Evolutionary conservation across 2,888 invertebrate species (phyloP), one percentile per base, ranked within the genome.

Genomic region (Drosophila colorata): DNA sequence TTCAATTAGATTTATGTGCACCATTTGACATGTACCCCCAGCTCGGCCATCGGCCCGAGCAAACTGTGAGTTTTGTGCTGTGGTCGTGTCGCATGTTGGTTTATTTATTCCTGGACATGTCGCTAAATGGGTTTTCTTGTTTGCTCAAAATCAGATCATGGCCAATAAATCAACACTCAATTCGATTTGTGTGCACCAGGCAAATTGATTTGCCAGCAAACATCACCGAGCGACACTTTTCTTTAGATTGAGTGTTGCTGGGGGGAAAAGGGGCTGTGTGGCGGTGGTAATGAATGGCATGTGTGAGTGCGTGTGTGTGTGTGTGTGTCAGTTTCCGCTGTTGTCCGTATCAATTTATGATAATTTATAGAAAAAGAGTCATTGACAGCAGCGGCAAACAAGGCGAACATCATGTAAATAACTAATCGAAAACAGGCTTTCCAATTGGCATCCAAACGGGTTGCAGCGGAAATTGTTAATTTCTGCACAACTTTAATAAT

Each of bases 61-160:
- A 9, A n/a, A n/a, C 6, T 5, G 33, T 5, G 14, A 8, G 38
- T 38, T 35, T 46, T 52, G 47, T 49, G 47, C 56, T 28, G 38
- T 18, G 37, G 33, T 44, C 38, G 49, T 63, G 41, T 63, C 28
- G 52, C 53, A 41, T 44, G 40, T 67, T 60, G 75, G 68, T 74
- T 84, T 84, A 74, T 84, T 84, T 78, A 78, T 80, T 81, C 66
- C 70, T 74, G 81, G 74, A 78, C 85, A 80, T 81, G 66, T 67
- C 80, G 85, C 72, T 82, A 85, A 82, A 85, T 80, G 75, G 75
- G 79, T 71, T 74, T 85, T 78, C 82, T 85, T 80, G 75, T 81
- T 80, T 85, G 71, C 64, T 85, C 79, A 73, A 86, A 85, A 82
- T 86, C 86, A 81, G 80, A 81, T 86, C 86, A 81, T 76, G 79